Evolutionary conservation across 2,888 invertebrate genomes (phyloP), one percentile per base, ranked within the genome.

Genomic region (Mimumesa dahlbomi): DNA sequence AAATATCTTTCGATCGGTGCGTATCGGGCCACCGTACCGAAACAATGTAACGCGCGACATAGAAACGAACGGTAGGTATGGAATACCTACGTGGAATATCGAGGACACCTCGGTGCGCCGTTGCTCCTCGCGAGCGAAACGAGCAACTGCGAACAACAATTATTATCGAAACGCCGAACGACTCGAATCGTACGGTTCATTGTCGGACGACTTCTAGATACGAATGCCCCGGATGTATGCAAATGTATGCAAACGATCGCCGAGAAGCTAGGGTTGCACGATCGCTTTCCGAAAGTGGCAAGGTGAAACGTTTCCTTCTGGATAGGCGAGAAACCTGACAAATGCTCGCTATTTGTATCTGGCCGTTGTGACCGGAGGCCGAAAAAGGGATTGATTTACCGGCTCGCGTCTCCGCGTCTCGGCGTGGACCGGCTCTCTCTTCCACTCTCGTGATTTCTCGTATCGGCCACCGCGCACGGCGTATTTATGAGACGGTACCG

Each of bases 401-500:
- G 75, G 46, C 43, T 59, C 64, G 64, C 57, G 54, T 76, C 57
- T 54, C 42, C 14, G 46, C 43, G 38, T 63, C 52, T 31, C 53
- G 25, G 4, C n/a, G n/a, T n/a, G n/a, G n/a, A n/a, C 25, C 25
- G 25, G 7, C 7, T 25, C 25, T 25, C n/a, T n/a, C n/a, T n/a
- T n/a, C n/a, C n/a, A n/a, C n/a, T 59, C 40, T 52, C 34, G 57
- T 40, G 54, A 77, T 77, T 77, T 77, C 74, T 77, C 77, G 77
- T 65, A 77, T 64, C 66, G 54, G 67, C 53, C 42, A 48, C 42
- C 43, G n/a, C n/a, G n/a, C n/a, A n/a, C n/a, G n/a, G n/a, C n/a
- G 65, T 79, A 75, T 78, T 78, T 75, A 79, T 68, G 73, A 68
- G 73, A 64, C 57, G 66, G 61, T 70, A 67, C 56, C 57, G 62